These are phyloP conservation scores for Enteromius anoplus DNA, from an alignment of 2,797 vertebrate genomes.

Conservation along the genomic window DNA sequence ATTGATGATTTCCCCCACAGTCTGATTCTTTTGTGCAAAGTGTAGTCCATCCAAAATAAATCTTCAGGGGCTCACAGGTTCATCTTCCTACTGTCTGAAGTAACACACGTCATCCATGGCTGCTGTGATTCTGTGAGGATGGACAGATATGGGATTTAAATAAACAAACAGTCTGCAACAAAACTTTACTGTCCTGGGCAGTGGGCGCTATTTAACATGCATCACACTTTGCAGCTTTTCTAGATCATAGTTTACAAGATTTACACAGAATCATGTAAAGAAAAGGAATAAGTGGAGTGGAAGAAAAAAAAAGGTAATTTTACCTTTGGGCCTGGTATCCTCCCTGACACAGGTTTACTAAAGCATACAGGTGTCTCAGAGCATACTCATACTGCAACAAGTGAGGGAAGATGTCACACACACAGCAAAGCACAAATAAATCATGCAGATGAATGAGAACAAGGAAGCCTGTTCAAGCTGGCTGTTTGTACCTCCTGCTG, in stretches of 20 bases:
- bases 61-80: neutral
- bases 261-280: neutral
- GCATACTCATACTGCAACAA: slow-evolving; percentile 90
- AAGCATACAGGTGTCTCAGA: slow-evolving; percentile 87
- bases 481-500: slow-evolving; percentile 47
- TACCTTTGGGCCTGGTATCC: slow-evolving; percentile 85
- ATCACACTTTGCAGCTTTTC: neutral
- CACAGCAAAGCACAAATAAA: slow-evolving; percentile 23
- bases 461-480: neutral
- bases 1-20: slow-evolving; percentile 53
- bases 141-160: neutral
- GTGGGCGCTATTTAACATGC: neutral
- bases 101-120: slow-evolving; percentile 87
- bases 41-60: slow-evolving; percentile 42
- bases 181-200: neutral
- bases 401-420: neutral
- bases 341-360: slow-evolving; percentile 91
- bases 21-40: slow-evolving; percentile 69
- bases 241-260: neutral
- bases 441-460: neutral
- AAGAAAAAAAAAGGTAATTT: neutral
- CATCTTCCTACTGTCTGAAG: slow-evolving; percentile 54
- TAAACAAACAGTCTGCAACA: neutral
- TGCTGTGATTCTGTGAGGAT: slow-evolving; percentile 76
- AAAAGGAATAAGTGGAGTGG: neutral